phyloP scores from a whole-genome alignment of 1,140 invertebrate species.

The Dolichoris vasculosae region DNA sequence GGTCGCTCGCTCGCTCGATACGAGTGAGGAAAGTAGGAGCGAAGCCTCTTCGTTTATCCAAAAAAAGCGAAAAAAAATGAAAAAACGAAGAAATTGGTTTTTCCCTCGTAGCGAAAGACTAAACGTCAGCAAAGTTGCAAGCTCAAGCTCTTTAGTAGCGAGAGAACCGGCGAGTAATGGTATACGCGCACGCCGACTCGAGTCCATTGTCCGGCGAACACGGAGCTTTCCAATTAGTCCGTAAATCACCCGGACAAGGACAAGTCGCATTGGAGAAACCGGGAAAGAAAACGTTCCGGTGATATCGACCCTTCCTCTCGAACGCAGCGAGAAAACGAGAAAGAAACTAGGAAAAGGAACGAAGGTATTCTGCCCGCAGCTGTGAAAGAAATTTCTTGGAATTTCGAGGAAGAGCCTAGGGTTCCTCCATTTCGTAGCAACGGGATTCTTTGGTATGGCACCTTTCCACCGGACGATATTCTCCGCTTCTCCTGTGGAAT shows the following conservation, averaged over 20 bases:
- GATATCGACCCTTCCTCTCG: constrained; percentile 28
- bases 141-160: constrained; percentile 26
- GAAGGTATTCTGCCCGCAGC: constrained; percentile 26
- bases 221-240: constrained; percentile 53
- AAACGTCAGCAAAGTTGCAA: constrained; percentile 25
- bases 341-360: not conserved
- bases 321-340: constrained; percentile 19
- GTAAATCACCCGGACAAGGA: constrained; percentile 45
- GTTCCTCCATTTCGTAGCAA: not conserved
- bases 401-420: constrained; percentile 28
- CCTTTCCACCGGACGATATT: not conserved
- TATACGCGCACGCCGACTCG: constrained; percentile 9
- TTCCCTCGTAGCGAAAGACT: constrained; percentile 31
- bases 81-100: constrained; percentile 20
- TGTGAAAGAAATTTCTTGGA: constrained; percentile 26
- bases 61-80: not conserved
- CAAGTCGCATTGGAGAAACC: constrained; percentile 6
- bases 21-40: not conserved
- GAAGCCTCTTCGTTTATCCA: constrained; percentile 3
- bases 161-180: not conserved
- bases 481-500: not conserved
- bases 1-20: not conserved
- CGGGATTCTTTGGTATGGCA: not conserved
- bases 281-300: not conserved
- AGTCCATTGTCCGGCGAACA: constrained; percentile 42